A percentile compares a stretch with the other conserved stretches of the same genome.
These are phyloP conservation scores for Macroramphosus scolopax DNA, from an alignment of 2,797 vertebrate species.

Conservation along the genomic window DNA sequence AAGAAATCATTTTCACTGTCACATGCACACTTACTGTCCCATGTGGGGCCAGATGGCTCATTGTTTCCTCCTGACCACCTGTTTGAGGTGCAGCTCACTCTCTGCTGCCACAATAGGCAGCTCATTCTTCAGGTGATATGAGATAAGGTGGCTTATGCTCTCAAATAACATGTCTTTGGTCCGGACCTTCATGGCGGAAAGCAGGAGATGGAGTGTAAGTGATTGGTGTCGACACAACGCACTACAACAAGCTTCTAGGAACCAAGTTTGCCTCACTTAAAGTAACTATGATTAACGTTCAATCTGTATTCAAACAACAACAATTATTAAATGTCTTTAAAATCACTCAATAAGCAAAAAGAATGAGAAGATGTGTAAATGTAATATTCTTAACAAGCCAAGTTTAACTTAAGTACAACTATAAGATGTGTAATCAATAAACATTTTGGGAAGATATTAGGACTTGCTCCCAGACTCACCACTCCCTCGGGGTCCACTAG, in stretches of 20 bases:
- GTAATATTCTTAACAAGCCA: too few relatives aligned
- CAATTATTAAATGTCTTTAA: too few relatives aligned
- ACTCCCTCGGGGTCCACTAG: conserved; percentile 96
- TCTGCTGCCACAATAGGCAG: conserved; percentile 94
- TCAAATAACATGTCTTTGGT: conserved; percentile 97
- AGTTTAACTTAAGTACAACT: too few relatives aligned
- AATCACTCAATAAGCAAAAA: too few relatives aligned
- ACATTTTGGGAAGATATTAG: neutral
- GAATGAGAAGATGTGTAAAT: too few relatives aligned
- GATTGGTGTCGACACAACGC: too few relatives aligned
- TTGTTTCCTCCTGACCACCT: conserved; percentile 86
- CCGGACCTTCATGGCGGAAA: conserved; percentile 79
- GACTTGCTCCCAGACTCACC: conserved; percentile 78
- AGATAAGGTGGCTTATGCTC: conserved; percentile 96
- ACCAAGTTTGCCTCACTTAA: too few relatives aligned
- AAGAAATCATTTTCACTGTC: too few relatives aligned
- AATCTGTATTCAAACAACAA: too few relatives aligned
- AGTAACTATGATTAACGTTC: too few relatives aligned
- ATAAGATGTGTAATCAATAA: too few relatives aligned
- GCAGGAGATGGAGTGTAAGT: neutral
- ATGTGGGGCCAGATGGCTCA: conserved; percentile 56
- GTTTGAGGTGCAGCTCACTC: conserved; percentile 92
- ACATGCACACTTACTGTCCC: conserved; percentile 53
- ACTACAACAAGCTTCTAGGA: too few relatives aligned
- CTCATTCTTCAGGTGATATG: conserved; percentile 90